Percentiles rank a stretch among this genome's conserved stretches.
Evolutionary conservation across 2,888 invertebrate species (phyloP).

Genomic region (Allygus modestus): DNA sequence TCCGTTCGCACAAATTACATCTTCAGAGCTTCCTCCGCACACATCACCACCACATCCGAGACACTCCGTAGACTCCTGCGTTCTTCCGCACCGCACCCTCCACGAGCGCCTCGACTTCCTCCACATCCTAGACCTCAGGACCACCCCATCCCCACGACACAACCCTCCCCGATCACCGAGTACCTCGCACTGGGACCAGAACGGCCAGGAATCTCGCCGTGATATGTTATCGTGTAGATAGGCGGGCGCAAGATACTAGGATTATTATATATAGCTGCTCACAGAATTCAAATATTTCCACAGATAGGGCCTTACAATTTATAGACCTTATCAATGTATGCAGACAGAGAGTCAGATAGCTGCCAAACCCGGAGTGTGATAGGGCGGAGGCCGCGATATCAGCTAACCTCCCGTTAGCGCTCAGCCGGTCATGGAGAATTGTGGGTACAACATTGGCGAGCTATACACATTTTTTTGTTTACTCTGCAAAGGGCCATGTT

Average conservation of each 20-base stretch:
- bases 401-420: neutral
- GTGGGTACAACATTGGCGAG: no score
- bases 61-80: neutral
- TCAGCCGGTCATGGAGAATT: no score
- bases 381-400: neutral
- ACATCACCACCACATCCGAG: conserved; percentile 44
- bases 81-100: neutral
- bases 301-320: conserved; percentile 58
- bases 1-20: neutral
- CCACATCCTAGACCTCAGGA: neutral
- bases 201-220: conserved; percentile 41
- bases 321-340: conserved; percentile 59
- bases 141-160: conserved; percentile 11
- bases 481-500: no score
- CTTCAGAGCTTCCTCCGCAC: conserved; percentile 9
- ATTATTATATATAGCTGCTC: conserved; percentile 59
- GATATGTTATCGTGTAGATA: conserved; percentile 47
- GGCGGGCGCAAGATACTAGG: conserved; percentile 53
- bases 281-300: conserved; percentile 60
- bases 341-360: conserved; percentile 18
- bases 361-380: conserved; percentile 15
- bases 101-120: conserved; percentile 5
- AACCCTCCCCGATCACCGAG: conserved; percentile 35
- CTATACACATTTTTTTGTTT: no score
- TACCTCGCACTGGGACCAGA: conserved; percentile 14